Conservation (phyloP, 2,888 invertebrate species). For the Tanytarsus gracilentus region DNA sequence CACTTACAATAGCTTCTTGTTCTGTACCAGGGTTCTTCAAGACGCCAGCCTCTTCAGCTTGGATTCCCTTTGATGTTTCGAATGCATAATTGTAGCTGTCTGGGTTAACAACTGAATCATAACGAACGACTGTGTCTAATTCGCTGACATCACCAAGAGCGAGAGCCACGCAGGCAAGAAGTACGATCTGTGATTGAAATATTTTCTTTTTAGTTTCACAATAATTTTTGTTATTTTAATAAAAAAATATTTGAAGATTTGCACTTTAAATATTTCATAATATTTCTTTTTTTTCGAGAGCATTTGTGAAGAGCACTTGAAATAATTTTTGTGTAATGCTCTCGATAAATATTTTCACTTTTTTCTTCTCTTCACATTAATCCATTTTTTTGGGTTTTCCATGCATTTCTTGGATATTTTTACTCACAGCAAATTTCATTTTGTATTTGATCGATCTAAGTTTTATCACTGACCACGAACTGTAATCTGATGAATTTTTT, state of each 20-base stretch:
- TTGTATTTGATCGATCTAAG: conserved; percentile 1
- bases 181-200: conserved; percentile 30
- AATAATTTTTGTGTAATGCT: too few species aligned
- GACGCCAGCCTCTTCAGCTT: conserved; percentile 50
- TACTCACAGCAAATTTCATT: conserved; percentile 29
- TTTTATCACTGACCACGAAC: conserved; percentile 26
- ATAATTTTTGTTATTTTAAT: too few species aligned
- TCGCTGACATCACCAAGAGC: conserved; percentile 34
- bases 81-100: conserved; percentile 46
- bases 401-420: background rate
- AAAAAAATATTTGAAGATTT: too few species aligned
- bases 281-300: too few species aligned
- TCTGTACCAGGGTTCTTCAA: conserved; percentile 52
- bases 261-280: too few species aligned
- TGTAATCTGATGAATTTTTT: conserved; percentile 24
- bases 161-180: conserved; percentile 33
- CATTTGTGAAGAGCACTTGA: too few species aligned
- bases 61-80: conserved; percentile 56
- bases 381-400: background rate
- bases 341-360: too few species aligned
- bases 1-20: conserved; percentile 47
- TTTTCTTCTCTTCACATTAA: background rate
- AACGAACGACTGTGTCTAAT: conserved; percentile 36
- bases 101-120: conserved; percentile 42
- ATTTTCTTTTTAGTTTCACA: background rate